Percentiles rank a stretch among this genome's conserved stretches.
Evolutionary conservation across 2,113 vertebrate genomes (phyloP).

Genomic region (Leiothrix lutea): DNA sequence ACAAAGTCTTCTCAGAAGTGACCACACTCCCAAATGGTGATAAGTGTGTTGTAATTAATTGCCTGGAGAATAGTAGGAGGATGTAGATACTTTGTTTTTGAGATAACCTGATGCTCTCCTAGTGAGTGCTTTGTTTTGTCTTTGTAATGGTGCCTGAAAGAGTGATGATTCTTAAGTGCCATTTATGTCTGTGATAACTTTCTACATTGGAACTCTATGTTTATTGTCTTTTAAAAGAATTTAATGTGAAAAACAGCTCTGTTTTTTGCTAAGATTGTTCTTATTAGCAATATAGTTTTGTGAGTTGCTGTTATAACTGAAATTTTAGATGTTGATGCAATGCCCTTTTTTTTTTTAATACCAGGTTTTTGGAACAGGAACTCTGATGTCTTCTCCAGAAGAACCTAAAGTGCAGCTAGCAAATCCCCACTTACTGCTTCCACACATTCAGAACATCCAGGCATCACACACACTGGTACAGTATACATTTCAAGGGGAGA

Average conservation of each 20-base stretch:
- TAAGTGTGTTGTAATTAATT: background rate
- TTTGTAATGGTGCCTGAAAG: background rate
- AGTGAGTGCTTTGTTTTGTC: background rate
- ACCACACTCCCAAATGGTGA: background rate
- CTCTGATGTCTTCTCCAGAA: conserved; percentile 70
- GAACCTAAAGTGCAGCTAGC: conserved; percentile 76
- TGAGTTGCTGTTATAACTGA: background rate
- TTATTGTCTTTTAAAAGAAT: background rate
- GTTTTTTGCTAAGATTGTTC: background rate
- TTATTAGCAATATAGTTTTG: background rate
- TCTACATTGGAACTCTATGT: background rate
- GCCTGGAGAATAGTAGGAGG: background rate
- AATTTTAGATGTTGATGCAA: background rate
- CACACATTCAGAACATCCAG: conserved; percentile 90
- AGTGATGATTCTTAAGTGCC: background rate
- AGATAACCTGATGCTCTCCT: background rate
- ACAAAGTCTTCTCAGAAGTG: background rate
- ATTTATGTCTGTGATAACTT: background rate
- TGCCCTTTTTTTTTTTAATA: background rate
- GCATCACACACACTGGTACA: conserved; percentile 89
- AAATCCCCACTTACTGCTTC: conserved; percentile 82
- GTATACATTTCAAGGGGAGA: background rate
- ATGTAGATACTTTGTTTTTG: background rate
- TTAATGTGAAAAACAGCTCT: background rate
- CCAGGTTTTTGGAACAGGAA: conserved; percentile 91